Evolutionary conservation across 2,113 vertebrate species (phyloP), one percentile per base, ranked within the genome.

Genomic region (Pluvianellus socialis): DNA sequence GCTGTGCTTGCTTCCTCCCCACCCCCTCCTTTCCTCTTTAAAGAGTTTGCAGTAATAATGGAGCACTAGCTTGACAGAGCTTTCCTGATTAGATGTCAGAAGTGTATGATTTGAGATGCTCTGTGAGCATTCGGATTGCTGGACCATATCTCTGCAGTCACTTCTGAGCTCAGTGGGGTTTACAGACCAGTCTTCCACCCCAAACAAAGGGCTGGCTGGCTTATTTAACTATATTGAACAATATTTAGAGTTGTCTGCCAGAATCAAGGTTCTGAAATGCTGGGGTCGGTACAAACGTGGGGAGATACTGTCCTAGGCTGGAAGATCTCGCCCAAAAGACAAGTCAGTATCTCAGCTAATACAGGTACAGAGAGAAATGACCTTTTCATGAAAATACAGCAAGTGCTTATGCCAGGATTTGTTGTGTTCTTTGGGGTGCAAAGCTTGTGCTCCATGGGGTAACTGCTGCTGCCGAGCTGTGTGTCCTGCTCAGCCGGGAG

Each of bases 1-100:
- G 84, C 74, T 93, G 58, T 80, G 61, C n/a, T 93, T 32, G 47
- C 84, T 45, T 45, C 22, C 35, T 45, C n/a, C n/a, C 47, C 68
- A 33, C 42, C 56, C 72, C 38, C 50, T 27, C 79, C 33, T 72
- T 73, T 55, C n/a, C 35, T 67, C 38, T 68, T 16, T 38, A 15
- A 56, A 38, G 85, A 88, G 71, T 74, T 61, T 81, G 91, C 86
- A 76, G 73, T 85, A 70, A 81, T 92, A 79, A 92, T 15, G 28
- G 80, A 91, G 73, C 88, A 68, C 2, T 26, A 56, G 68, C 35
- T 82, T 81, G 77, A 49, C 86, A 79, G 86, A 82, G 83, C 82
- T 89, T 30, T 82, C 83, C 83, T 92, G 94, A 72, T 94, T 28
- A 94, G 89, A 72, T 95, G 91, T 65, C 94, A 89, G 89, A 19